Percentiles rank a stretch among this genome's conserved stretches.
These are phyloP conservation scores for Dinomys branickii DNA, from an alignment of 2,113 vertebrate species.

Conservation along the genomic window DNA sequence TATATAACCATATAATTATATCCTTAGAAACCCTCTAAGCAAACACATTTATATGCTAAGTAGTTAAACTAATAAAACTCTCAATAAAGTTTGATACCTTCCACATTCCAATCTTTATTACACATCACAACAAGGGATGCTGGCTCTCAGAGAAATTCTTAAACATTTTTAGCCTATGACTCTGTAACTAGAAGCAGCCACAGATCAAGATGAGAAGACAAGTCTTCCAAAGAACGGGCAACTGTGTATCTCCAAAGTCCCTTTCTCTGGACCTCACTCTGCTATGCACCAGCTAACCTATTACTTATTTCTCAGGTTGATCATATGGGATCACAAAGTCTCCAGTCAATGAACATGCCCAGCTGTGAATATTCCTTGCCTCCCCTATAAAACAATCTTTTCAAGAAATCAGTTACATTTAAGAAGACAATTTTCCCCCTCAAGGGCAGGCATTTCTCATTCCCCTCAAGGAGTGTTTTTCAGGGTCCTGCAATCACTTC, in stretches of 20 bases:
- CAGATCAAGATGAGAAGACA: not conserved
- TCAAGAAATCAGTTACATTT: not conserved
- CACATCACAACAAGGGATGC: not conserved
- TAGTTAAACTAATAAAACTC: slow-evolving; percentile 66
- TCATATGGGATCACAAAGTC: not conserved
- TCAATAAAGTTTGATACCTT: slow-evolving; percentile 56
- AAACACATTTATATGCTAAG: slow-evolving; percentile 48
- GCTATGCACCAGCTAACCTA: not conserved
- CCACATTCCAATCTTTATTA: not conserved
- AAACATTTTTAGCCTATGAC: not conserved
- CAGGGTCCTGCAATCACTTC: not conserved
- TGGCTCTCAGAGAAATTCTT: slow-evolving; percentile 12
- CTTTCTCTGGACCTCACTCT: not conserved
- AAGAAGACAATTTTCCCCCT: slow-evolving; percentile 3
- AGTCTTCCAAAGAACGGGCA: not conserved
- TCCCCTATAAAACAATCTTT: slow-evolving; percentile 48
- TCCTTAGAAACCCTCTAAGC: slow-evolving; percentile 50
- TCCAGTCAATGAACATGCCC: not conserved
- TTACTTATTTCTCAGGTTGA: not conserved
- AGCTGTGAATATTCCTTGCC: not conserved
- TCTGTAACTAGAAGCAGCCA: not conserved
- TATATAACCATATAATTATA: slow-evolving; percentile 42
- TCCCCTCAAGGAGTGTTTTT: not conserved
- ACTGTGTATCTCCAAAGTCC: not conserved
- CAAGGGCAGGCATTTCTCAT: not conserved